Base-by-base conservation (phyloP, 1,140 invertebrate species). In the Aradophagus sp. region DNA sequence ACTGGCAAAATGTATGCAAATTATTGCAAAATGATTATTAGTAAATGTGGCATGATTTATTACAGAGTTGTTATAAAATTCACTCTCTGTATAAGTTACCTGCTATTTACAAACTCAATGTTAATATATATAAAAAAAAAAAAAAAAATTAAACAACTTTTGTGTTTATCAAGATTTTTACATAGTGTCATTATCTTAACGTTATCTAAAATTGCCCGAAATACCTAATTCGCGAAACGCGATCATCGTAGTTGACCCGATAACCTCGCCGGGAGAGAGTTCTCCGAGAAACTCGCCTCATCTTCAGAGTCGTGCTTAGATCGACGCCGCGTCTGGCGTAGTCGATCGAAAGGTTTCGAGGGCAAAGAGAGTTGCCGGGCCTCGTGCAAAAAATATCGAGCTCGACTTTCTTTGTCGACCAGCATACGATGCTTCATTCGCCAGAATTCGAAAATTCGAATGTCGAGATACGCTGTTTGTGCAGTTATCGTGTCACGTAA, bases 331-430 rank as follows among this genome's bases (percentile, higher is more conserved):
- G 61, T 72, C 50, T 47, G 63, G 26, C 41, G 59, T 53, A 67
- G 31, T 8, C 39, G 44, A 39, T 65, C 36, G 45, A 66, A 74
- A 69, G 59, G 71, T 74, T 74, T 74, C 55, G 59, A 65, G 71
- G 65, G 52, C 71, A 69, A 69, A 69, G 61, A 69, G 61, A 69
- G 65, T 74, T 65, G 47, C 11, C 23, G 31, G 13, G 27, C 29
- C 14, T 31, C 17, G 1, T 5, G 17, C 23, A 44, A 56, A 48
- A 50, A 47, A 35, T 12, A 17, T 10, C 13, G 10, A 6, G 26
- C 19, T 29, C 32, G 13, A 42, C 38, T 5, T 14, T 7, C 23
- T 29, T 32, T 55, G 41, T 61, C 39, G 35, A 41, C 20, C 16
- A 23, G 15, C 7, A 34, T 8, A 23, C 39, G 31, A 34, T 58